Evolutionary conservation across 2,113 vertebrate genomes (phyloP), one percentile per base, ranked within the genome.

Genomic region (Mohoua ochrocephala): DNA sequence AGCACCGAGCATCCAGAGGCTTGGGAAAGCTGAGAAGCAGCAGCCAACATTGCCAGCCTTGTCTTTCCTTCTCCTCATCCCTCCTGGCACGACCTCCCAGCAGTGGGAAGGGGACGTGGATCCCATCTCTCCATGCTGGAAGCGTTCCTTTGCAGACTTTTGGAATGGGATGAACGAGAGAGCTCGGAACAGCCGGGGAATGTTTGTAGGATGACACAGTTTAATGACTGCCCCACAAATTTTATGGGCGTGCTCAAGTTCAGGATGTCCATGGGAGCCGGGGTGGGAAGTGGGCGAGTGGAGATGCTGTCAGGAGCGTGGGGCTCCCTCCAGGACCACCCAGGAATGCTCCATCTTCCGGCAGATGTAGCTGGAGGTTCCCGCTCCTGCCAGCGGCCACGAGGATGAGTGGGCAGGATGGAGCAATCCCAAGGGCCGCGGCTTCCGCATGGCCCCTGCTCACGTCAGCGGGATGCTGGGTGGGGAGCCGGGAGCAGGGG

Each of bases 141-240:
- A 2, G 2, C 1, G 27, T 27, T 68, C 80, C 30, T 70, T 28
- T 37, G 64, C 5, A 16, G 54, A 7, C 50, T 56, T 73, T 37
- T 52, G 89, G 83, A 69, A 24, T 0, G 27, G 60, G 13, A 15
- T 33, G 31, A n/a, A 11, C 2, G 10, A 59, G 39, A 45, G 86
- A 60, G n/a, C 2, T 1, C 3, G 50, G 2, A 17, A 2, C 30
- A 53, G 75, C 28, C 23, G 3, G n/a, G 76, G 49, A 20, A 37
- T 0, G 1, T 47, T 45, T 35, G 49, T 2, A 5, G 3, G 2
- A n/a, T 52, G 80, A 64, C 35, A 3, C 28, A 31, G 3, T 9
- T 9, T 12, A 16, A 54, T 0, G 21, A 5, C 8, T 1, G 7
- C 7, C 1, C 71, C 41, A 1, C 9, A 1, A 0, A 4, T 15